These are phyloP conservation scores for Mystacides longicornis DNA, from an alignment of 2,888 invertebrate species.

Conservation along the genomic window DNA sequence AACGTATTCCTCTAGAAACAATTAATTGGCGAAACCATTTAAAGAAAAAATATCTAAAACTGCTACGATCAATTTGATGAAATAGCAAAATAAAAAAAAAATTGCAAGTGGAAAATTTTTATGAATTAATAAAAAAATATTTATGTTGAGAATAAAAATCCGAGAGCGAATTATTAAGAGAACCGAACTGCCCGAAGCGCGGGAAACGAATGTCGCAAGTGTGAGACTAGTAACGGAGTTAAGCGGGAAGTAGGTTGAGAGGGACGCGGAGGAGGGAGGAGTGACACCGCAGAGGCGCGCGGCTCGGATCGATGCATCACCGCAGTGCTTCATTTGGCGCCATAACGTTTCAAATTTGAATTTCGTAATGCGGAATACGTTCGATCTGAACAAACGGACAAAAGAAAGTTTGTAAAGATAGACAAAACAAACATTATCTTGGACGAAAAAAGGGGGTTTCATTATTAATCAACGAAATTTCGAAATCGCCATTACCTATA, in stretches of 20 bases:
- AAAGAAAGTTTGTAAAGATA: too few species aligned
- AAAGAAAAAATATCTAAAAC: neutral
- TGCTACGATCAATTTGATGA: neutral
- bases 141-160: neutral
- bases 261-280: slow-evolving; percentile 5
- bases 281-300: slow-evolving; percentile 16
- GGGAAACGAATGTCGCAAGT: slow-evolving; percentile 10
- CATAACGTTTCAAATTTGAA: slow-evolving; percentile 14
- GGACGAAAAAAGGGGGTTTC: too few species aligned
- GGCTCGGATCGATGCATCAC: slow-evolving; percentile 13
- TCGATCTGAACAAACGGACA: too few species aligned
- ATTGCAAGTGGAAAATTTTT: neutral
- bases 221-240: neutral
- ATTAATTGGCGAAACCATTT: neutral
- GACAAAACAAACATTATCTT: too few species aligned
- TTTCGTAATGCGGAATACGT: slow-evolving; percentile 17
- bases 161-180: neutral
- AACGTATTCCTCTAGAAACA: too few species aligned
- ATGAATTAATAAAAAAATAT: too few species aligned
- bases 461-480: too few species aligned
- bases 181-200: neutral
- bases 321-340: slow-evolving; percentile 17
- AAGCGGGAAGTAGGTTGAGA: slow-evolving; percentile 3
- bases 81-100: neutral
- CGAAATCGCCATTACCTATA: too few species aligned